Percentiles rank a stretch among this genome's conserved stretches.
These are phyloP conservation scores for Papilio gigon DNA, from an alignment of 2,888 invertebrate species.

Conservation along the genomic window DNA sequence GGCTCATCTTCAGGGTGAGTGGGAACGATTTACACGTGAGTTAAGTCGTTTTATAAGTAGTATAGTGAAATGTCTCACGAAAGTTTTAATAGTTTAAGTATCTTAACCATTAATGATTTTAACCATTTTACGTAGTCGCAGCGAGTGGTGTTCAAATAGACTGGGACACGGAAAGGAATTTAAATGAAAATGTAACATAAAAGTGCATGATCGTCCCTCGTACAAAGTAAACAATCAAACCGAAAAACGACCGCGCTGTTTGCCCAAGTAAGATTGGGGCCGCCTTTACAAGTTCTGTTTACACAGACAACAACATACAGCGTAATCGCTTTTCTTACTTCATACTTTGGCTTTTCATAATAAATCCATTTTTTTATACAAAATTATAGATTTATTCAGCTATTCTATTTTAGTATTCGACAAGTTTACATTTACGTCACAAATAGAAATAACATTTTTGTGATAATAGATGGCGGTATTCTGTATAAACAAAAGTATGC, in stretches of 20 bases:
- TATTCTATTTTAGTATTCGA: background rate
- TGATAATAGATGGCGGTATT: background rate
- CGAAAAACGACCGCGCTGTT: constrained; percentile 52
- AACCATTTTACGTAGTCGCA: background rate
- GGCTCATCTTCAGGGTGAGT: too few species aligned
- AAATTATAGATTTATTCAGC: background rate
- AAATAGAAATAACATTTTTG: background rate
- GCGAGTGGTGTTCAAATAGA: constrained; percentile 1
- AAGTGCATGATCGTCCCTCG: constrained; percentile 22
- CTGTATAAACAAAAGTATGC: background rate
- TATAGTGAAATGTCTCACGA: too few species aligned
- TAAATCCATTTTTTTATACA: constrained; percentile 41
- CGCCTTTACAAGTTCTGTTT: constrained; percentile 59
- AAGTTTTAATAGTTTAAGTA: too few species aligned
- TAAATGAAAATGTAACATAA: constrained; percentile 25
- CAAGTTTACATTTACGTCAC: too few species aligned
- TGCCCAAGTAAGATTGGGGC: constrained; percentile 64
- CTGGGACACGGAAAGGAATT: constrained; percentile 10
- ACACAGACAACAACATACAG: constrained; percentile 67
- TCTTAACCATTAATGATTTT: too few species aligned
- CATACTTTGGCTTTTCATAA: constrained; percentile 56
- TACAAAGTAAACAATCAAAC: constrained; percentile 41
- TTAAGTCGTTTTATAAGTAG: too few species aligned
- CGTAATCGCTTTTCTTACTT: constrained; percentile 71
- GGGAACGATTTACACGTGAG: too few species aligned